These are phyloP conservation scores for Vespertilio murinus DNA, from an alignment of 2,797 vertebrate genomes.

Conservation along the genomic window DNA sequence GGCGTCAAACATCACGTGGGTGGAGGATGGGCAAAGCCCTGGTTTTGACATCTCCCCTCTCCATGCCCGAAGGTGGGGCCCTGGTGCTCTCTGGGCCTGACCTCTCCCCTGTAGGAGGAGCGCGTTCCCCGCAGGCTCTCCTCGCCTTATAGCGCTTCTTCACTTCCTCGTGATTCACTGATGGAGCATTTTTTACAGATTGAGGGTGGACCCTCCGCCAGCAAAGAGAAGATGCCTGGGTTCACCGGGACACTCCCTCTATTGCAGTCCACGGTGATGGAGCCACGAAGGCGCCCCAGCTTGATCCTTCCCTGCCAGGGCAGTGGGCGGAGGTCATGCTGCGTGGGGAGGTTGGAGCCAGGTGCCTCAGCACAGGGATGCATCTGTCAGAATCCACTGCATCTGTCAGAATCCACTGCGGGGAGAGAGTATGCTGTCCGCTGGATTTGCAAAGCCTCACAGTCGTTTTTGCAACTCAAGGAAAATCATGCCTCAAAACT, in stretches of 20 bases:
- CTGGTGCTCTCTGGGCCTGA: not conserved
- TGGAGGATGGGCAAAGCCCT: not conserved
- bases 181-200: not conserved
- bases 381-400: not conserved
- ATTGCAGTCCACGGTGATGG: not conserved
- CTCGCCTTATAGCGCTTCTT: not conserved
- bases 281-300: not conserved
- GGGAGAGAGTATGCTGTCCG: not conserved
- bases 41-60: not conserved
- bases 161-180: not conserved
- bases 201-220: not conserved
- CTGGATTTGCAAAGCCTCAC: not conserved
- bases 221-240: not conserved
- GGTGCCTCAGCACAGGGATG: not conserved
- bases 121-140: not conserved
- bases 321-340: not conserved
- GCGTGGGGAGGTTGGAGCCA: not conserved
- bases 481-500: not conserved
- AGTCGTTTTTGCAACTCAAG: not conserved
- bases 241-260: not conserved
- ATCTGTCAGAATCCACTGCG: not conserved
- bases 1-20: not conserved
- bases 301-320: not conserved
- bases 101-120: not conserved
- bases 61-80: not conserved